Conservation (phyloP, 2,113 vertebrate genomes). For the Pipra filicauda region DNA sequence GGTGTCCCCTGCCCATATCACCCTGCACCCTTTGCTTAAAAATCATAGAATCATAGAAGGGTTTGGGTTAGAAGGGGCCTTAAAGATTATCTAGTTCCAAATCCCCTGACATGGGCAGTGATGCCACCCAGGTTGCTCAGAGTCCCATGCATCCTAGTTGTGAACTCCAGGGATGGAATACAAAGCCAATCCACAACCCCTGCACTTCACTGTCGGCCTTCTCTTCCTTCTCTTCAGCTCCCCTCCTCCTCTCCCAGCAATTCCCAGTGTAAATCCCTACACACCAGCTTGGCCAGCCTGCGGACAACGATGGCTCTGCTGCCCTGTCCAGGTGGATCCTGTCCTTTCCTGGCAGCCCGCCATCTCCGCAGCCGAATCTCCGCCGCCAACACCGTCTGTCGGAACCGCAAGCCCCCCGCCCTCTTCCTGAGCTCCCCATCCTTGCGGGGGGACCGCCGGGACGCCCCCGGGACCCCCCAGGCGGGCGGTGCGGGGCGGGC, state of each 20-base stretch:
- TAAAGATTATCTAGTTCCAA: neutral
- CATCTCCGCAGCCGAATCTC: too few relatives aligned
- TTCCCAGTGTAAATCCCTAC: neutral
- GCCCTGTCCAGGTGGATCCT: neutral
- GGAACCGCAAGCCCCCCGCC: neutral
- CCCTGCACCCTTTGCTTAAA: neutral
- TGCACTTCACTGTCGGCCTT: neutral
- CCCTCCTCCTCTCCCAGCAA: too few relatives aligned
- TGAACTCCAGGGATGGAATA: rapidly evolving
- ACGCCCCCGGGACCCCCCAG: too few relatives aligned
- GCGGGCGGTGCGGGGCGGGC: neutral
- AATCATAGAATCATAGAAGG: neutral
- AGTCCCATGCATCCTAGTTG: neutral
- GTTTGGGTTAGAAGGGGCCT: neutral
- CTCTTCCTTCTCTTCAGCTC: neutral
- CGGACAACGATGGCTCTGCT: neutral
- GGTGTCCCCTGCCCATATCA: rapidly evolving
- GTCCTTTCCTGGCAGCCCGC: neutral
- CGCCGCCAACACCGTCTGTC: rapidly evolving
- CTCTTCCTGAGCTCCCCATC: neutral
- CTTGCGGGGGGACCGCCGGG: rapidly evolving
- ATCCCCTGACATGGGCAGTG: rapidly evolving
- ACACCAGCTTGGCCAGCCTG: neutral
- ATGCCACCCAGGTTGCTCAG: neutral
- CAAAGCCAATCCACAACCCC: neutral